Evolutionary conservation across 2,888 invertebrate species (phyloP).

Genomic region (Dusona sp.): DNA sequence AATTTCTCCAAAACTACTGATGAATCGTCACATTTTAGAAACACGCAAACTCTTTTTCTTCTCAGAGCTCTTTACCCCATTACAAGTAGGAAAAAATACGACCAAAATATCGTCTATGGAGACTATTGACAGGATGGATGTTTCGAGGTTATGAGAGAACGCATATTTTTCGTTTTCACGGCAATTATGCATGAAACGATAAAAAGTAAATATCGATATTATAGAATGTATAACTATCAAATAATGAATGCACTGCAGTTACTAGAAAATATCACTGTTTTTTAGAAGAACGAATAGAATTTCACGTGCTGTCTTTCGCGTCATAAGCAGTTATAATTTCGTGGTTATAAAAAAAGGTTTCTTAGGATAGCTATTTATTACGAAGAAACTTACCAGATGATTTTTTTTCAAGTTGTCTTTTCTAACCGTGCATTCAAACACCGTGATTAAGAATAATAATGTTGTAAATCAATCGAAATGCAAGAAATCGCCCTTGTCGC

Average conservation of each 20-base stretch:
- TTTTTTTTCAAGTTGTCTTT: not conserved
- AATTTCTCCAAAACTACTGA: no score
- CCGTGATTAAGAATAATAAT: not conserved
- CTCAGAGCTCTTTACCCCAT: not conserved
- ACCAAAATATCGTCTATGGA: not conserved
- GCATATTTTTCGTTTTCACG: slow-evolving; percentile 9
- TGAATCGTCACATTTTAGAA: not conserved
- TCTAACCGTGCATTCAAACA: not conserved
- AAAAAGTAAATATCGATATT: not conserved
- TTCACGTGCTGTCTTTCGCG: slow-evolving; percentile 45
- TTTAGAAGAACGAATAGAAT: not conserved
- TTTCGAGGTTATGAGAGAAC: slow-evolving; percentile 53
- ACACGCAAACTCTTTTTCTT: not conserved
- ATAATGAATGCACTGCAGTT: not conserved
- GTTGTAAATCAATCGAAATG: slow-evolving; percentile 2
- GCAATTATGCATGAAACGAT: not conserved
- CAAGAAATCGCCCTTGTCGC: not conserved
- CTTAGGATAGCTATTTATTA: not conserved
- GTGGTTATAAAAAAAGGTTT: not conserved
- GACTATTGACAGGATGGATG: slow-evolving; percentile 2
- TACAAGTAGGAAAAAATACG: not conserved
- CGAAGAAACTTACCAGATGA: slow-evolving; percentile 12
- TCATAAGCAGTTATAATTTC: slow-evolving; percentile 2
- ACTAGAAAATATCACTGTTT: not conserved
- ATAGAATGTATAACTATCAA: not conserved